phyloP scores from a whole-genome alignment of 2,113 vertebrate species.

The Leucosticte australis region DNA sequence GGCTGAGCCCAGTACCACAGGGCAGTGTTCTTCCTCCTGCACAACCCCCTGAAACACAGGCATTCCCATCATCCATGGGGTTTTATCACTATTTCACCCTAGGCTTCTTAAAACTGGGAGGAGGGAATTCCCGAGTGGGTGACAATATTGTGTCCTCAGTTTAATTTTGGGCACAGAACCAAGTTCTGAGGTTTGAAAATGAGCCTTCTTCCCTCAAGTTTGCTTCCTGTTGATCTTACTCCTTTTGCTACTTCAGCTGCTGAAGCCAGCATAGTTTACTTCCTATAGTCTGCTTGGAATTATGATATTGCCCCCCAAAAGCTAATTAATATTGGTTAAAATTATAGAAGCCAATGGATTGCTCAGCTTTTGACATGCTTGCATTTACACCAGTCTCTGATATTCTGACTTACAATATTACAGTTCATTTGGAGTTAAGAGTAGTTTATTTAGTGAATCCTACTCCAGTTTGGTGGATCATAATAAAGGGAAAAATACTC shows the following conservation, averaged over 20 bases:
- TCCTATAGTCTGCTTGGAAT: background rate
- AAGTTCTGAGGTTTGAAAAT: background rate
- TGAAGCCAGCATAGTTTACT: background rate
- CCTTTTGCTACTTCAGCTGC: background rate
- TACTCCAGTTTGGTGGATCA: background rate
- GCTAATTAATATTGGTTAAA: background rate
- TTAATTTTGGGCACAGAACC: background rate
- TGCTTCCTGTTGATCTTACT: background rate
- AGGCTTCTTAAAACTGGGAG: background rate
- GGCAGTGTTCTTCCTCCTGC: background rate
- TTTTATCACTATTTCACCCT: background rate
- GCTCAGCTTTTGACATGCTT: background rate
- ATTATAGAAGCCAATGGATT: background rate
- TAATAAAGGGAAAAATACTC: background rate
- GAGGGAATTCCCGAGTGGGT: accelerated
- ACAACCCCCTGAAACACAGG: background rate
- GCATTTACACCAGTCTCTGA: background rate
- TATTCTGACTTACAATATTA: background rate
- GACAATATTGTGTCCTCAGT: background rate
- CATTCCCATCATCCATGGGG: background rate
- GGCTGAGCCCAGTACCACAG: background rate
- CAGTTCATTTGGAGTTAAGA: background rate
- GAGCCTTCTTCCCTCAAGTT: background rate
- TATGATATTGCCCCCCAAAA: background rate
- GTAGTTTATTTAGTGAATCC: background rate